Evolutionary conservation across 1,140 invertebrate genomes (phyloP), one percentile per base, ranked within the genome.

Genomic region (Drosophila punjabiensis): DNA sequence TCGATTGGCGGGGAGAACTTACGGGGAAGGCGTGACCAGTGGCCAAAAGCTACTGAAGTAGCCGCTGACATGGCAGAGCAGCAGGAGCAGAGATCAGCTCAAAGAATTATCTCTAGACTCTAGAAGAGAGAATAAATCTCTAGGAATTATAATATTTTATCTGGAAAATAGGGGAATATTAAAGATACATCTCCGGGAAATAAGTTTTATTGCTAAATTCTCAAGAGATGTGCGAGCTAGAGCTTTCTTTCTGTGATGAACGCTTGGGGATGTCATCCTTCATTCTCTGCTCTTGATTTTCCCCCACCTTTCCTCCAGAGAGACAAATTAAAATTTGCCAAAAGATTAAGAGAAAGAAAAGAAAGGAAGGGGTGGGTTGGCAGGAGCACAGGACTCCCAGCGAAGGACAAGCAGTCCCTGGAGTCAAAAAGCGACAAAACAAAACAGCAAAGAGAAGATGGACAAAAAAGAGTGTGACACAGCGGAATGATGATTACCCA

Each of bases 401-500:
- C 52, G 52, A 63, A 47, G 58, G 35, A 68, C 53, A 73, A 64
- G 53, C 43, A 37, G 33, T 63, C 61, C 41, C 45, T 10, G 52
- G 50, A 48, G 71, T 28, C 39, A 63, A 63, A 24, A 43, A 53
- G 61, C 37, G 35, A 71, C 43, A 63, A 53, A 63, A 53, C 67
- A 60, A 63, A 65, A 69, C 63, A 13, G 48, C 24, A 37, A 55
- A 50, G 67, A 47, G 50, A 71, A 76, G 39, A 47, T 56, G 55
- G 39, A 71, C 33, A 39, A 45, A 39, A 61, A 67, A 47, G 68
- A 71, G 67, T 52, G 53, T 50, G 67, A 43, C 70, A 74, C 67
- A 64, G 69, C 55, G 45, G 64, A 71, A 73, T 62, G 84, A 69
- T 90, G 86, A 90, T 90, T 90, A 90, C 86, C 86, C 86, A 82